Evolutionary conservation across 2,888 invertebrate genomes (phyloP), one percentile per base, ranked within the genome.

Genomic region (Caenorhabditis sp.): DNA sequence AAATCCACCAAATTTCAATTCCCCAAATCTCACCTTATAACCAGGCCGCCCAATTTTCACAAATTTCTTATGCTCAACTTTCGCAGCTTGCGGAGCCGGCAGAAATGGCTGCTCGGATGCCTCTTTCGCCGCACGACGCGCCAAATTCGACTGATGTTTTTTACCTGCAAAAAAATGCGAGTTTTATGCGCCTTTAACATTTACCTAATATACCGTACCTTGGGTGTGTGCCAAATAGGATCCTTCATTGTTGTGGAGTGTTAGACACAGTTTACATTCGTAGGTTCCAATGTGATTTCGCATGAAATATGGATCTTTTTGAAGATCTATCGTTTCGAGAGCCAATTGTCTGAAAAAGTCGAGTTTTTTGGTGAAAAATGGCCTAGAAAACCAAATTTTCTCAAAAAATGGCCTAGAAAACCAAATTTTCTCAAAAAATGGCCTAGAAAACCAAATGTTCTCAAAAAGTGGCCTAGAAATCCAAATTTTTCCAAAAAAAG

Each of bases 281-380:
- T 99, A 99, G 0, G 97, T 89, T 91, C 93, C 96, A 83, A 97
- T 91, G 90, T 99, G 99, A 90, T 99, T 99, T 92, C 97, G 96
- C 99, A 99, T 99, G 91, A 99, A 99, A 92, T 99, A 99, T 0
- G 99, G 99, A 91, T 99, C 99, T 89, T 99, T 99, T 88, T 96
- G 95, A 26, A 99, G 91, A 89, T 99, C 99, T 71, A 99, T 99
- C 0, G 99, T 99, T 89, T 99, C 99, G 68, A 99, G 90, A 26
- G 99, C 99, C 58, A 99, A 91, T 89, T 97, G 97, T 14, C 97
- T 92, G 31, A 97, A 91, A 66, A 97, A 21, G 53, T 21, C n/a
- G 24, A 53, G 3, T 24, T 51, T 19, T 21, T 21, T n/a, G 36
- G 36, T 8, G 5, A 36, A 36, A 36, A 36, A 36, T 36, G 36